phyloP scores from a whole-genome alignment of 2,113 vertebrate genomes.

The Anthoscopus minutus region DNA sequence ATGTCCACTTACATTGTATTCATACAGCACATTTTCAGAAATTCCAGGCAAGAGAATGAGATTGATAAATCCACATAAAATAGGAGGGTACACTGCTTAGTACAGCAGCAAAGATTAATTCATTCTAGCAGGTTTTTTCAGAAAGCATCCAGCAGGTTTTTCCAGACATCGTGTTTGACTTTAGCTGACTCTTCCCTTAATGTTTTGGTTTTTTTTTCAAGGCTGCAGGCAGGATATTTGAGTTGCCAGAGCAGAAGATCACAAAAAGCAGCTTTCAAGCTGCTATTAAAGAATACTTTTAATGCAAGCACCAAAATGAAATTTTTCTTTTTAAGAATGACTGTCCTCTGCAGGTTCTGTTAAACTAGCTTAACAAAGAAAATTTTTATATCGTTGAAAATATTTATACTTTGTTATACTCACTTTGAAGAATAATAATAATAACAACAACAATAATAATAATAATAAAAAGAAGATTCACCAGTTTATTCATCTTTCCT shows the following conservation, averaged over 20 bases:
- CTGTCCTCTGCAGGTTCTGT: background rate
- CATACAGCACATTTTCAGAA: background rate
- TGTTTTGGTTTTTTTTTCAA: background rate
- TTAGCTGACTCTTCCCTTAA: background rate
- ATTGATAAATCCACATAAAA: background rate
- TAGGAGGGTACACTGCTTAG: background rate
- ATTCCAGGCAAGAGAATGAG: background rate
- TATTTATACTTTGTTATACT: background rate
- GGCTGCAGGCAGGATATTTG: background rate
- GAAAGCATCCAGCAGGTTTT: background rate
- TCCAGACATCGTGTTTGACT: background rate
- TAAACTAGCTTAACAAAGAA: constrained; percentile 11
- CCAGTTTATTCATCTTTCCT: constrained; percentile 52
- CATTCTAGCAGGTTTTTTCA: background rate
- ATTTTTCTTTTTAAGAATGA: background rate
- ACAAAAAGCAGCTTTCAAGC: background rate
- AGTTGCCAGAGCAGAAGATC: background rate
- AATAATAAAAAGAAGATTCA: background rate
- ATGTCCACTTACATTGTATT: background rate
- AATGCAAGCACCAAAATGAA: background rate
- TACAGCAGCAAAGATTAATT: background rate
- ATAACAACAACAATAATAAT: no score
- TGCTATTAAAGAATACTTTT: background rate
- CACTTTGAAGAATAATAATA: background rate
- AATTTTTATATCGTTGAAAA: no score